Conservation (phyloP, 2,113 vertebrate species). For the Corythaeola cristata region DNA sequence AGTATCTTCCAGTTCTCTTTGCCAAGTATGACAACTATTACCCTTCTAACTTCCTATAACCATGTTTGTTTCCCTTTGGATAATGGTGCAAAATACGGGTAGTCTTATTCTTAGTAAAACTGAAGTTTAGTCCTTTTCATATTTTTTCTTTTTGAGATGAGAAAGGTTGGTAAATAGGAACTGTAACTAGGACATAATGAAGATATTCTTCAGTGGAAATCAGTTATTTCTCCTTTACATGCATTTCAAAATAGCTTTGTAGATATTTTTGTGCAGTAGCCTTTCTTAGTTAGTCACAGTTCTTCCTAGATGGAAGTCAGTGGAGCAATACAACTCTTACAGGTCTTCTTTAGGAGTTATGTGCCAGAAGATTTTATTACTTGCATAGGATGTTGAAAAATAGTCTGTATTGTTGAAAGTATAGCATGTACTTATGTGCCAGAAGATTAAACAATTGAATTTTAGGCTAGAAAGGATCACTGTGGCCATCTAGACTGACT, state of each 20-base stretch:
- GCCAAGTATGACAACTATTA: background rate
- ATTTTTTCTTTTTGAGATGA: background rate
- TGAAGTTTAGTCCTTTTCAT: background rate
- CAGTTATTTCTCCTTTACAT: background rate
- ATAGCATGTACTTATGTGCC: fast-evolving
- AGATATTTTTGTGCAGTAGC: background rate
- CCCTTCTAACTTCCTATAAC: background rate
- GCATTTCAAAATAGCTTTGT: background rate
- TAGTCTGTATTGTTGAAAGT: background rate
- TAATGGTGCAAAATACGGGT: background rate
- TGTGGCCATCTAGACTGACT: background rate
- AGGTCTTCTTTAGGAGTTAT: background rate
- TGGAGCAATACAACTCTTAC: background rate
- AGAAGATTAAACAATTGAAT: background rate
- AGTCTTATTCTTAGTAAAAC: background rate
- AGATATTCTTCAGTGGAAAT: background rate
- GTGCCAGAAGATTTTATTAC: background rate
- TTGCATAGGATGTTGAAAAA: background rate
- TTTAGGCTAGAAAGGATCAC: background rate
- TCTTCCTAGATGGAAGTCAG: background rate
- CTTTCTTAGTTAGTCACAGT: background rate
- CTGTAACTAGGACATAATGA: background rate
- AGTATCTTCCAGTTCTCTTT: background rate
- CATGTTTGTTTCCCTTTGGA: background rate
- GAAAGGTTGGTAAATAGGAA: background rate